Evolutionary conservation across 1,140 invertebrate species (phyloP).

Genomic region (Dreissena polymorpha): DNA sequence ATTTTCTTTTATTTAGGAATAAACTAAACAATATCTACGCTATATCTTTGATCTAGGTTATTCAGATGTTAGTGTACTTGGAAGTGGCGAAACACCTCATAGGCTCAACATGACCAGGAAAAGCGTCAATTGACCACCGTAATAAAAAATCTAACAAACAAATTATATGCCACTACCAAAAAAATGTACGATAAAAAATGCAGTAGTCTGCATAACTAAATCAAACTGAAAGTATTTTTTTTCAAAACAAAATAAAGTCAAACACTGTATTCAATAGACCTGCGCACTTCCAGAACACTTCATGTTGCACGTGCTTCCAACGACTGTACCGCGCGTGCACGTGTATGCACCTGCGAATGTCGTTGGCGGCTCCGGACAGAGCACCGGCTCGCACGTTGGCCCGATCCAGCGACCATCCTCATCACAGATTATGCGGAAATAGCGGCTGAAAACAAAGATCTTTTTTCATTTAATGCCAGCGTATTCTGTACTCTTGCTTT

Average conservation of each 20-base stretch:
- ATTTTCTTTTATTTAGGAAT: not conserved
- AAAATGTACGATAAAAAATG: too few species aligned
- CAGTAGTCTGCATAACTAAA: too few species aligned
- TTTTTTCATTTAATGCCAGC: not conserved
- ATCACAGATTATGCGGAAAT: constrained; percentile 38
- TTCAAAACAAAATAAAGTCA: too few species aligned
- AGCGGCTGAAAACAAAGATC: constrained; percentile 14
- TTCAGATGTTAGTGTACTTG: too few species aligned
- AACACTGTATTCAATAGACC: not conserved
- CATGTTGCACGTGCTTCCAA: constrained; percentile 35
- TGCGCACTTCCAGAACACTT: constrained; percentile 19
- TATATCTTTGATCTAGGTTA: too few species aligned
- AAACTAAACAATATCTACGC: not conserved
- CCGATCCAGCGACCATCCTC: constrained; percentile 46
- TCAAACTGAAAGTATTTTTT: too few species aligned
- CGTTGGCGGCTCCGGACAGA: constrained; percentile 21
- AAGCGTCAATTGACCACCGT: too few species aligned
- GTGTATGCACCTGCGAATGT: constrained; percentile 42
- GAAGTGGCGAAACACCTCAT: too few species aligned
- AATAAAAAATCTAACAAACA: too few species aligned
- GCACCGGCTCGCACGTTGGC: constrained; percentile 31
- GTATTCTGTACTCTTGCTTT: not conserved
- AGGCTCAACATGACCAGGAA: too few species aligned
- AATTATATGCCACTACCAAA: too few species aligned
- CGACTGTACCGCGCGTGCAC: constrained; percentile 33